Conservation (phyloP, 30 jellyfish, hydroid and myxozoan genomes). For the Hydra vulgaris region DNA sequence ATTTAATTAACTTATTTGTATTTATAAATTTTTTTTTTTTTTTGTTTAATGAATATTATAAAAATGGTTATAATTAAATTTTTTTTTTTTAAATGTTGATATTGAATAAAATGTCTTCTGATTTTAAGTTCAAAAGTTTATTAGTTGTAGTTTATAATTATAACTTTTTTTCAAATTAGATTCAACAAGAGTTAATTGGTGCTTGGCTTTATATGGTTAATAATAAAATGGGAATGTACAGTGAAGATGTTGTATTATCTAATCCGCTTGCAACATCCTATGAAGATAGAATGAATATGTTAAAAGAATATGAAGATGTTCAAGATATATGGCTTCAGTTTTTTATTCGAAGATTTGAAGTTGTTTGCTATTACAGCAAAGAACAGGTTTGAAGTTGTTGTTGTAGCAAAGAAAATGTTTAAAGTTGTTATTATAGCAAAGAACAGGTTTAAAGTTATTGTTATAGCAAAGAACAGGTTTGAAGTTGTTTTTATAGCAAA, state of each 20-base stretch:
- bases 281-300: background rate
- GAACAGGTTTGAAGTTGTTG: constrained; percentile 48
- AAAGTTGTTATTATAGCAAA: constrained; percentile 41
- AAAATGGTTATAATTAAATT: no score
- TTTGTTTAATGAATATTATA: no score
- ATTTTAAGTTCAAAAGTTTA: no score
- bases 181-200: constrained; percentile 67
- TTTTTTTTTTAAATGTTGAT: no score
- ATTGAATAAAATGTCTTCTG: no score
- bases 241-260: constrained; percentile 28
- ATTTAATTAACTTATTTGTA: no score
- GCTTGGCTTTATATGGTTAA: constrained; percentile 87
- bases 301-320: background rate
- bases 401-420: constrained; percentile 70
- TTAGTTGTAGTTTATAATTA: no score
- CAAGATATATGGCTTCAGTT: constrained; percentile 93
- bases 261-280: constrained; percentile 44
- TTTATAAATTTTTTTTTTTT: no score
- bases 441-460: constrained; percentile 51
- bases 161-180: no score
- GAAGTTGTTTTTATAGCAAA: constrained; percentile 48
- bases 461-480: background rate
- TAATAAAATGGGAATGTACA: constrained; percentile 63
- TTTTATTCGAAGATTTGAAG: constrained; percentile 56
- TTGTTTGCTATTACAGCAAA: constrained; percentile 57